phyloP scores from a whole-genome alignment of 2,888 invertebrate genomes.

The Tetragonisca angustula region DNA sequence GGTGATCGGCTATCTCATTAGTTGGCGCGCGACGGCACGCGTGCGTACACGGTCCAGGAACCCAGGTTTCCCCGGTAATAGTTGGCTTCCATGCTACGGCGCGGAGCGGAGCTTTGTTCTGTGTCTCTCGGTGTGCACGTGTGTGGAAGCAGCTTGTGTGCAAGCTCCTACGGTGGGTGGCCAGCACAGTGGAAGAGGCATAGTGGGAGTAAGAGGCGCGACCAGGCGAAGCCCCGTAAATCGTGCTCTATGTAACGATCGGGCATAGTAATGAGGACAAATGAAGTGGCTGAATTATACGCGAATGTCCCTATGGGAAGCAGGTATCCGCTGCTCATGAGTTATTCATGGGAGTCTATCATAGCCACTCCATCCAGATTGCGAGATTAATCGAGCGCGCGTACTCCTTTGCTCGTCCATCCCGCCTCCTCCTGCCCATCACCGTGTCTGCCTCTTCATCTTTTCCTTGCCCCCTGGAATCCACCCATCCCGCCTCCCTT shows the following conservation, averaged over 20 bases:
- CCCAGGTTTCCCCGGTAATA: background rate
- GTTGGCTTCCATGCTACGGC: slow-evolving; percentile 15
- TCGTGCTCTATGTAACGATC: slow-evolving; percentile 80
- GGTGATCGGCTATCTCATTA: slow-evolving; percentile 17
- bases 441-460: slow-evolving; percentile 51
- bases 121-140: slow-evolving; percentile 26
- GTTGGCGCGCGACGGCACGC: background rate
- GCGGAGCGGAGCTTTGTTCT: slow-evolving; percentile 28
- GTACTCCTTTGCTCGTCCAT: slow-evolving; percentile 77
- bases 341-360: slow-evolving; percentile 83
- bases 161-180: slow-evolving; percentile 8
- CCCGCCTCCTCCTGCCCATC: slow-evolving; percentile 43
- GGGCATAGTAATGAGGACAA: slow-evolving; percentile 83
- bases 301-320: slow-evolving; percentile 80
- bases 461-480: slow-evolving; percentile 39
- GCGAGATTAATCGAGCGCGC: slow-evolving; percentile 83
- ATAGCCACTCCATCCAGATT: slow-evolving; percentile 83
- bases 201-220: slow-evolving; percentile 44
- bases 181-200: slow-evolving; percentile 22
- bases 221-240: slow-evolving; percentile 73
- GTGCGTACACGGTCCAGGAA: background rate
- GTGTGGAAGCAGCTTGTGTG: slow-evolving; percentile 52
- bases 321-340: slow-evolving; percentile 79
- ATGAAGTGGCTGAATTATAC: slow-evolving; percentile 83
- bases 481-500: slow-evolving; percentile 34